Evolutionary conservation across 2,113 vertebrate genomes (phyloP), one percentile per base, ranked within the genome.

Genomic region (Bucco capensis): DNA sequence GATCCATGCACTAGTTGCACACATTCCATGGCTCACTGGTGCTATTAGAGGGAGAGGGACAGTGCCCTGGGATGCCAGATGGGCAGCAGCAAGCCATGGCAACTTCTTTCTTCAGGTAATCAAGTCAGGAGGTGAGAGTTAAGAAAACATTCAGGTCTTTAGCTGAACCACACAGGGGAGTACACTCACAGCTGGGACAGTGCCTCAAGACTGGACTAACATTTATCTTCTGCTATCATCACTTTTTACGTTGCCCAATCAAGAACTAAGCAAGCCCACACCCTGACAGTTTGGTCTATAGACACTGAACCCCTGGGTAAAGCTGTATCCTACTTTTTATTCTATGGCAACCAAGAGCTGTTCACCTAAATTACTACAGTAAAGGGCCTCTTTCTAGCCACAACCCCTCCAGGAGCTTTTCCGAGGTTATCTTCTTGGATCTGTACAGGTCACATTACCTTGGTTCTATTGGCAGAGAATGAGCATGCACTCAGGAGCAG

Each of bases 381-480:
- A 64, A 54, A 47, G 2, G 7, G 15, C 12, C 71, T 19, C 56
- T 72, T 49, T 22, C 40, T 8, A n/a, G 27, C 31, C 46, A 33
- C 27, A 33, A 0, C 14, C 19, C 25, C 22, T 13, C 30, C 3
- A 1, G 10, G 17, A 70, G 18, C 30, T 60, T 21, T 2, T 54
- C 18, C 27, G 15, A 10, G 5, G 0, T 3, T 3, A 21, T 4
- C 30, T 60, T 33, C 35, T 13, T 16, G 27, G 35, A 25, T 46
- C 56, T 18, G 9, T 30, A 12, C 18, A n/a, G 28, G 27, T 44
- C 49, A 10, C 9, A 5, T 7, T 15, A 33, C 11, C 18, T 24
- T 1, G 0, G 3, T 5, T 9, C 25, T 22, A 3, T 2, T 31
- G 10, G 25, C 33, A 73, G 19, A 35, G n/a, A 35, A 22, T 0